Evolutionary conservation across 2,888 invertebrate genomes (phyloP).

Genomic region (Apocheima hispidaria): DNA sequence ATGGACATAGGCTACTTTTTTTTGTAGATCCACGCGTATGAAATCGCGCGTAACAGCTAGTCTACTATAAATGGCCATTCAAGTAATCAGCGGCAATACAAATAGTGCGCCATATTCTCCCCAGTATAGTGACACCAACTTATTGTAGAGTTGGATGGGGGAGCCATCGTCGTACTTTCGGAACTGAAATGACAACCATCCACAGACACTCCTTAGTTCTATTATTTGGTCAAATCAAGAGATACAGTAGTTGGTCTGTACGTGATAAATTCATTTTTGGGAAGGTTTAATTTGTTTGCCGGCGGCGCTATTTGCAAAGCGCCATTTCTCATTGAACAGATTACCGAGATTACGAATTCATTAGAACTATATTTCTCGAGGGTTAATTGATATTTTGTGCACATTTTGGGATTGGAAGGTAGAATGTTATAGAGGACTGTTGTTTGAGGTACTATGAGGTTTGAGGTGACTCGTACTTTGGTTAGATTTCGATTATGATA

Average conservation of each 20-base stretch:
- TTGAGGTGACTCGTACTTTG: too few species aligned
- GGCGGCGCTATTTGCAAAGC: constrained; percentile 73
- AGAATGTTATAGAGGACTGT: not conserved
- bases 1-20: too few species aligned
- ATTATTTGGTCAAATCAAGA: not conserved
- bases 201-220: not conserved
- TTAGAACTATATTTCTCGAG: constrained; percentile 79
- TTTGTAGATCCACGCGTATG: too few species aligned
- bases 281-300: constrained; percentile 83
- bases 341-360: constrained; percentile 85
- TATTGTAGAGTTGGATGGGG: not conserved
- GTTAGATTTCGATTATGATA: too few species aligned
- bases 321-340: constrained; percentile 85
- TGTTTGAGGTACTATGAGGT: not conserved
- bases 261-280: constrained; percentile 86
- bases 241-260: constrained; percentile 33
- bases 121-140: not conserved
- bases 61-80: constrained; percentile 12
- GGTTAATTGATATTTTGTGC: constrained; percentile 80
- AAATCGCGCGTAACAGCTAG: too few species aligned
- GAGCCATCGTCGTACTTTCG: not conserved
- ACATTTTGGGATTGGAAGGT: constrained; percentile 50
- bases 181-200: not conserved
- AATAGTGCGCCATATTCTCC: constrained; percentile 43
- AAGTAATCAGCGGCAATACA: constrained; percentile 48